These are phyloP conservation scores for Syngnathus scovelli DNA, from an alignment of 2,113 vertebrate genomes.

Conservation along the genomic window DNA sequence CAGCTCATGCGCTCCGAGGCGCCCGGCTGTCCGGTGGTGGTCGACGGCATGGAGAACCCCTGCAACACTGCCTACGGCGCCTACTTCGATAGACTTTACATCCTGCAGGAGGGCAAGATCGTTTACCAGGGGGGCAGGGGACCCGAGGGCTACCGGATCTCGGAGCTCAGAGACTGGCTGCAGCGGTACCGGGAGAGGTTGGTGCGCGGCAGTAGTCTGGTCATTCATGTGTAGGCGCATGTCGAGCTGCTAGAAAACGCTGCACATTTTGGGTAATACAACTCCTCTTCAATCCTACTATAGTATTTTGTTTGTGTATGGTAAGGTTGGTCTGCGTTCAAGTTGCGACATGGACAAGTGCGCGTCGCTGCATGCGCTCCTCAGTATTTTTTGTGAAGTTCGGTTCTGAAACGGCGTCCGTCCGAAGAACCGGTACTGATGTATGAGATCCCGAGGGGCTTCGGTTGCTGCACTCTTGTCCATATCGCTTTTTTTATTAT, in stretches of 20 bases:
- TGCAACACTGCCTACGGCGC: constrained; percentile 93
- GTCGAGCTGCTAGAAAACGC: constrained; percentile 41
- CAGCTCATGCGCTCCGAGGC: constrained; percentile 82
- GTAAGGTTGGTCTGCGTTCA: constrained; percentile 19
- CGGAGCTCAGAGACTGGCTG: constrained; percentile 88
- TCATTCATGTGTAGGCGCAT: constrained; percentile 72
- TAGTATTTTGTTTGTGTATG: neutral
- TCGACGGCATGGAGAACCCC: constrained; percentile 92
- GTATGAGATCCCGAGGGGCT: constrained; percentile 71
- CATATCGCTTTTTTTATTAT: neutral
- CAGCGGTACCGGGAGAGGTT: constrained; percentile 76
- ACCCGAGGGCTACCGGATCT: constrained; percentile 91
- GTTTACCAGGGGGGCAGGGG: constrained; percentile 93
- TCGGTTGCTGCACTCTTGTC: constrained; percentile 43
- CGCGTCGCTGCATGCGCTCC: constrained; percentile 45
- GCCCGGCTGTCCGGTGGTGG: constrained; percentile 82
- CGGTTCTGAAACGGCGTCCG: constrained; percentile 82
- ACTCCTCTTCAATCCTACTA: constrained; percentile 11
- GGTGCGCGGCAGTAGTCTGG: constrained; percentile 51
- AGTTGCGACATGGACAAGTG: constrained; percentile 1
- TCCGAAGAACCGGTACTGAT: constrained; percentile 88
- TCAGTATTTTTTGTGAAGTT: constrained; percentile 83
- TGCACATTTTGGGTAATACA: constrained; percentile 40
- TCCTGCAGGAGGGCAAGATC: constrained; percentile 82
- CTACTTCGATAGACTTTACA: constrained; percentile 93